These are phyloP conservation scores for Coenonympha glycerion DNA, from an alignment of 2,888 invertebrate species.

Conservation along the genomic window DNA sequence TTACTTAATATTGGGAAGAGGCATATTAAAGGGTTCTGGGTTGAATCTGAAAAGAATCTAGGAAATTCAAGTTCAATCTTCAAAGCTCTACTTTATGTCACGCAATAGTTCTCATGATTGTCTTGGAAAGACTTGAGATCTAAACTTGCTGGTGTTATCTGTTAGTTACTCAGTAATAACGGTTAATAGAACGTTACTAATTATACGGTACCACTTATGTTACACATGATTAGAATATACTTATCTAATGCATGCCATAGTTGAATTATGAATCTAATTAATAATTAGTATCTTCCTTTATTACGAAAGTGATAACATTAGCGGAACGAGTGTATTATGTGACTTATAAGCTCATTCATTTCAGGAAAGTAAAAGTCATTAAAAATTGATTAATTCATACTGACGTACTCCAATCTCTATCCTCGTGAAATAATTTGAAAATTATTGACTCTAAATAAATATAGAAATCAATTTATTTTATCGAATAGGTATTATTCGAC, in stretches of 20 bases:
- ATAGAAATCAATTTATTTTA: no score
- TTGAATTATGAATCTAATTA: slow-evolving; percentile 24
- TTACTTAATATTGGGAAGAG: no score
- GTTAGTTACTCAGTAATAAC: slow-evolving; percentile 5
- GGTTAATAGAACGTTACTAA: slow-evolving; percentile 21
- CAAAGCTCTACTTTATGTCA: background rate
- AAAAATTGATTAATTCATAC: background rate
- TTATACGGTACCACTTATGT: no score
- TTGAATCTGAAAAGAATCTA: no score
- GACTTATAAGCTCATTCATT: background rate
- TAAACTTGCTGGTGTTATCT: slow-evolving; percentile 9
- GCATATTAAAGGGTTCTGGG: no score
- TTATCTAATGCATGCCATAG: slow-evolving; percentile 32
- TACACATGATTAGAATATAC: slow-evolving; percentile 35
- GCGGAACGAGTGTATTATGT: slow-evolving; percentile 4
- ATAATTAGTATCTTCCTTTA: background rate
- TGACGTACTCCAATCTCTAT: no score
- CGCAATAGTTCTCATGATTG: slow-evolving; percentile 18
- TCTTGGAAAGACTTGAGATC: background rate
- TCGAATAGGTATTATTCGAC: no score
- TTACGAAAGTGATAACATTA: slow-evolving; percentile 7
- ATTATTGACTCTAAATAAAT: no score
- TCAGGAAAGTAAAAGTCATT: background rate
- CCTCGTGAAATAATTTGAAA: no score
- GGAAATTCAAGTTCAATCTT: background rate